Conservation (phyloP, 1,140 invertebrate genomes). For the Bombus balteatus region DNA sequence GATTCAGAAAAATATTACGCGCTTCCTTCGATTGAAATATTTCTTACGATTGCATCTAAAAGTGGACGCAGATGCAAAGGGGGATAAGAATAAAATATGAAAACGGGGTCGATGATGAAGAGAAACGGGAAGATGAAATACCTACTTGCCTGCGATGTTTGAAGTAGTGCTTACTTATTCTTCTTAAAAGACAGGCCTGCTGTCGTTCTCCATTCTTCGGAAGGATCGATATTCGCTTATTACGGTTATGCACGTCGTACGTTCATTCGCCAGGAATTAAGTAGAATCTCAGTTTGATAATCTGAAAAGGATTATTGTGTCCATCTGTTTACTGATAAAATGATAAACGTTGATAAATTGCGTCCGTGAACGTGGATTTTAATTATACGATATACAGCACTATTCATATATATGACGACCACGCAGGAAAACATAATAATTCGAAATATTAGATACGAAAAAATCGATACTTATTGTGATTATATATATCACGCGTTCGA, state of each 20-base stretch:
- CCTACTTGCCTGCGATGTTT: slow-evolving; percentile 42
- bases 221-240: slow-evolving; percentile 35
- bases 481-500: no score
- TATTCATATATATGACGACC: no score
- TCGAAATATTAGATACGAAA: no score
- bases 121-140: slow-evolving; percentile 40
- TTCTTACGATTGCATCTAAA: not conserved
- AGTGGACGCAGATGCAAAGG: slow-evolving; percentile 11
- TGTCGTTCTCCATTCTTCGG: not conserved
- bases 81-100: slow-evolving; percentile 35
- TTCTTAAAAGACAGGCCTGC: slow-evolving; percentile 27
- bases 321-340: no score
- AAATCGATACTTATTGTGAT: no score
- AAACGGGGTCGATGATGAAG: slow-evolving; percentile 33
- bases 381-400: no score
- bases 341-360: no score
- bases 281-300: not conserved
- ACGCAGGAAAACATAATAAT: no score
- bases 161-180: slow-evolving; percentile 43
- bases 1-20: slow-evolving; percentile 4
- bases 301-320: not conserved
- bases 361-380: no score
- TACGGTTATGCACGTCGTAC: not conserved
- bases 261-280: not conserved
- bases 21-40: slow-evolving; percentile 11